These are phyloP conservation scores for Brienomyrus longianalis DNA, from an alignment of 2,113 vertebrate genomes.

Conservation along the genomic window DNA sequence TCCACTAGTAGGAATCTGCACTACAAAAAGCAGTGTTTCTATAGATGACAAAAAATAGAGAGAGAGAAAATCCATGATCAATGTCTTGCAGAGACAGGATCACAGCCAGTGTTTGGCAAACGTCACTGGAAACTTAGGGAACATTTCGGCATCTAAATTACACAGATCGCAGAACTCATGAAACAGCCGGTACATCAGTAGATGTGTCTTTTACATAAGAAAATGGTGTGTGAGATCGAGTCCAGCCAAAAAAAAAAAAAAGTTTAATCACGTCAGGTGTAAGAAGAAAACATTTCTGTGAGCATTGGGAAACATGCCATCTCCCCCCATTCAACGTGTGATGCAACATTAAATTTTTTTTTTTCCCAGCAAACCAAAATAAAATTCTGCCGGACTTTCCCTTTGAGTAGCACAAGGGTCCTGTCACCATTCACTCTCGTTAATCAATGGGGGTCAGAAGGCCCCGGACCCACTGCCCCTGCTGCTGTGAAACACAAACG, in stretches of 20 bases:
- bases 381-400: not conserved
- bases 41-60: not conserved
- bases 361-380: not conserved
- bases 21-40: not conserved
- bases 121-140: not conserved
- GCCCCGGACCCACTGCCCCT: not conserved
- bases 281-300: not conserved
- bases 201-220: not conserved
- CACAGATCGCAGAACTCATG: not conserved
- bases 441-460: not conserved
- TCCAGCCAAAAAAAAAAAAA: not conserved
- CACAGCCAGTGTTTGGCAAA: not conserved
- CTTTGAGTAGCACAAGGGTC: not conserved
- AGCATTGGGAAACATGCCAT: not conserved
- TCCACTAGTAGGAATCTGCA: not conserved
- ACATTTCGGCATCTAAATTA: not conserved
- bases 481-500: not conserved
- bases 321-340: not conserved
- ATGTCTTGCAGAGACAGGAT: not conserved
- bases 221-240: not conserved
- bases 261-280: not conserved
- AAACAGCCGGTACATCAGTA: not conserved
- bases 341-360: not conserved
- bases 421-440: not conserved
- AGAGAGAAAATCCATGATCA: not conserved